phyloP scores from a whole-genome alignment of 2,888 invertebrate genomes.

The Pandemis corylana region DNA sequence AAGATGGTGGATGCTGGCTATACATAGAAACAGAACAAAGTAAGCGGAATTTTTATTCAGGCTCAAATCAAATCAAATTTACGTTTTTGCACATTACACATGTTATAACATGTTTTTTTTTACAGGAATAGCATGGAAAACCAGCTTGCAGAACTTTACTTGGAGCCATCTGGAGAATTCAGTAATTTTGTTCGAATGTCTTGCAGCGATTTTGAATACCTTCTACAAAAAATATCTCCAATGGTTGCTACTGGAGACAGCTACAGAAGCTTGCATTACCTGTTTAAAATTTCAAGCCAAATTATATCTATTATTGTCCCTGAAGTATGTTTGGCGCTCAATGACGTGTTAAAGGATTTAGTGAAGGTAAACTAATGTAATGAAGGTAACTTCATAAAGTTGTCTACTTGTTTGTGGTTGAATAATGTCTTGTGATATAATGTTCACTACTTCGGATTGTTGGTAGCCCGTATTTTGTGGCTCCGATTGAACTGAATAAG shows the following conservation, averaged over 20 bases:
- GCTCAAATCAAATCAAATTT: no score
- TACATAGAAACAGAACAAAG: no score
- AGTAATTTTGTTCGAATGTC: slow-evolving; percentile 47
- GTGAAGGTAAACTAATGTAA: slow-evolving; percentile 9
- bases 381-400: slow-evolving; percentile 9
- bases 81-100: no score
- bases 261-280: neutral
- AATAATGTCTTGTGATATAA: slow-evolving; percentile 12
- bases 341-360: neutral
- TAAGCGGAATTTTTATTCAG: no score
- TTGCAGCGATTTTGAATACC: slow-evolving; percentile 42
- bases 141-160: no score
- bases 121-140: no score
- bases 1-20: no score
- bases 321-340: neutral
- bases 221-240: slow-evolving; percentile 13
- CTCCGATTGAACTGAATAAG: neutral
- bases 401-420: slow-evolving; percentile 9
- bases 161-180: slow-evolving; percentile 41
- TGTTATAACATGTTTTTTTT: no score
- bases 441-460: slow-evolving; percentile 9
- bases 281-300: neutral
- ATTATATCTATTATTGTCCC: neutral
- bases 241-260: neutral
- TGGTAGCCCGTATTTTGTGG: neutral